A percentile compares a stretch with the other conserved stretches of the same genome.
Conservation (phyloP, 2,888 invertebrate species). For the Ischnura elegans region DNA sequence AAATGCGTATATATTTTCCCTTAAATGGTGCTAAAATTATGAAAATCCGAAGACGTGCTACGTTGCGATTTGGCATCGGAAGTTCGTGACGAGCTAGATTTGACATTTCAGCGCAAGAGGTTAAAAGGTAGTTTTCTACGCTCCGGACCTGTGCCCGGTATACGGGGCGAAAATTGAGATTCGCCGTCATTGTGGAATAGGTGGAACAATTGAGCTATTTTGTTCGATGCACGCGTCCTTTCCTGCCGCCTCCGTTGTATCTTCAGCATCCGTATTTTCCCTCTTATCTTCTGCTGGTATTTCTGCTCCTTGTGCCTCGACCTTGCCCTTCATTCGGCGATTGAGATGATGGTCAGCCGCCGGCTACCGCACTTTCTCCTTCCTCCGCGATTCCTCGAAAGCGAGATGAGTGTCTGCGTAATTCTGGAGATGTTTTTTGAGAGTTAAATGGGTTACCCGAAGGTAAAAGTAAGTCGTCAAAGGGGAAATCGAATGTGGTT, state of each 20-base stretch:
- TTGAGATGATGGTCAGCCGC: not conserved
- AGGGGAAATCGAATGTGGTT: not conserved
- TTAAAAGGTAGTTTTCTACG: no score
- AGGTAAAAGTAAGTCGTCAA: not conserved
- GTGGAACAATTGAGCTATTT: no score
- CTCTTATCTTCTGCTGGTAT: not conserved
- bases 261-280: not conserved
- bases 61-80: no score
- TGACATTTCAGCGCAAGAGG: no score
- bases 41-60: no score
- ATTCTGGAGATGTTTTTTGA: not conserved
- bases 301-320: not conserved
- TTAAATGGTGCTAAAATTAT: no score
- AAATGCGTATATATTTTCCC: no score
- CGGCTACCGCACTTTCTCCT: not conserved
- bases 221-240: no score
- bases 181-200: no score
- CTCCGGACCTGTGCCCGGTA: no score
- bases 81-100: no score
- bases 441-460: not conserved
- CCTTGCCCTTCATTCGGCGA: not conserved
- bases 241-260: not conserved
- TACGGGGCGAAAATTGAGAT: no score
- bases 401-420: not conserved
- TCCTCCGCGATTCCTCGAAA: not conserved